Percentiles rank a stretch among this genome's conserved stretches.
These are phyloP conservation scores for Caerostris darwini DNA, from an alignment of 1,140 invertebrate genomes.

Conservation along the genomic window DNA sequence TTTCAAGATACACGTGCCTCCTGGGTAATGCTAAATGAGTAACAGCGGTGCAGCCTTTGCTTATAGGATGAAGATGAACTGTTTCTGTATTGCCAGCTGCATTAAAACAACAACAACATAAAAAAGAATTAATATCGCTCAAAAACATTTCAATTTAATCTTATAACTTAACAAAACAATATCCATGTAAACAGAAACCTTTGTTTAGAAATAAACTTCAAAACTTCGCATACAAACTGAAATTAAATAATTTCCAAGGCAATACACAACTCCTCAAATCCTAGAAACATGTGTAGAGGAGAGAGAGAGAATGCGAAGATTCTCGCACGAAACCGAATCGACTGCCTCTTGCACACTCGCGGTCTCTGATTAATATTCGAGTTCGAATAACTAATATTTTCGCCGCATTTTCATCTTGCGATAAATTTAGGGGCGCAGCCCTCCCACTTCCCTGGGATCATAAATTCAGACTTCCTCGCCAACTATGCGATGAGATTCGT, in stretches of 20 bases:
- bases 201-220: background rate
- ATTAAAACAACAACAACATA: too few relatives aligned
- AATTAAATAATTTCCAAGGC: background rate
- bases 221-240: background rate
- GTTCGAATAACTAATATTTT: conserved; percentile 40
- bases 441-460: background rate
- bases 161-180: too few relatives aligned
- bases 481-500: background rate
- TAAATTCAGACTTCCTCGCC: background rate
- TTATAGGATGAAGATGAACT: too few relatives aligned
- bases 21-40: too few relatives aligned
- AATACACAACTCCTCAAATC: background rate
- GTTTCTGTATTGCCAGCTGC: too few relatives aligned
- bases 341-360: background rate
- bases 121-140: too few relatives aligned
- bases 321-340: background rate
- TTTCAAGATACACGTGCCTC: too few relatives aligned
- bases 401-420: conserved; percentile 10
- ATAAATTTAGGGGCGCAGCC: conserved; percentile 13
- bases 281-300: background rate
- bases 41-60: too few relatives aligned
- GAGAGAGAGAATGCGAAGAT: background rate
- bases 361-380: conserved; percentile 20
- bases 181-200: background rate
- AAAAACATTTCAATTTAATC: too few relatives aligned